Percentiles rank a stretch among this genome's conserved stretches.
Conservation (phyloP, 2,113 vertebrate genomes). For the Mus pahari region DNA sequence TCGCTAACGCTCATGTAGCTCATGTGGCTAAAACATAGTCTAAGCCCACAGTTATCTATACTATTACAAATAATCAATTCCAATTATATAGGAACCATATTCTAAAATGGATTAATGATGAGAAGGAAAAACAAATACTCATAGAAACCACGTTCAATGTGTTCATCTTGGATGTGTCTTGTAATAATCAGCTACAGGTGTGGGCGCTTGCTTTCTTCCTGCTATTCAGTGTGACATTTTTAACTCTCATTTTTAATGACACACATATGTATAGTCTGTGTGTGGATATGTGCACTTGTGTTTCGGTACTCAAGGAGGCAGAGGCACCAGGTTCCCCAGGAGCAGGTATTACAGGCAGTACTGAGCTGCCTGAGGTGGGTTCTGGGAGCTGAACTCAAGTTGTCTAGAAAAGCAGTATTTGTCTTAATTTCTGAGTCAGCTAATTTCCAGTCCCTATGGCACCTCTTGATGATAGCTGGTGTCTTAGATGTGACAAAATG, state of each 20-base stretch:
- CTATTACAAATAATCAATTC: not conserved
- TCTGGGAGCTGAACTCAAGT: not conserved
- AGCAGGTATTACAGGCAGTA: not conserved
- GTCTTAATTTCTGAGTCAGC: not conserved
- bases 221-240: not conserved
- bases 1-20: not conserved
- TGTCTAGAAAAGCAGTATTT: not conserved
- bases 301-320: not conserved
- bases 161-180: not conserved
- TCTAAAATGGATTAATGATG: not conserved
- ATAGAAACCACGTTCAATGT: not conserved
- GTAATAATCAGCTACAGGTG: not conserved
- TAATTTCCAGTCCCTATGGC: not conserved
- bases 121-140: not conserved
- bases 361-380: not conserved
- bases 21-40: not conserved
- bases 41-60: not conserved
- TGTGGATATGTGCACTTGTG: not conserved
- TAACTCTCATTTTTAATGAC: not conserved
- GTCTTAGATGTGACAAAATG: not conserved
- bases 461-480: not conserved
- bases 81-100: not conserved
- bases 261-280: not conserved
- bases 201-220: not conserved
- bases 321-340: not conserved